These are phyloP conservation scores for Diabrotica undecimpunctata DNA, from an alignment of 1,140 invertebrate genomes.

Conservation along the genomic window DNA sequence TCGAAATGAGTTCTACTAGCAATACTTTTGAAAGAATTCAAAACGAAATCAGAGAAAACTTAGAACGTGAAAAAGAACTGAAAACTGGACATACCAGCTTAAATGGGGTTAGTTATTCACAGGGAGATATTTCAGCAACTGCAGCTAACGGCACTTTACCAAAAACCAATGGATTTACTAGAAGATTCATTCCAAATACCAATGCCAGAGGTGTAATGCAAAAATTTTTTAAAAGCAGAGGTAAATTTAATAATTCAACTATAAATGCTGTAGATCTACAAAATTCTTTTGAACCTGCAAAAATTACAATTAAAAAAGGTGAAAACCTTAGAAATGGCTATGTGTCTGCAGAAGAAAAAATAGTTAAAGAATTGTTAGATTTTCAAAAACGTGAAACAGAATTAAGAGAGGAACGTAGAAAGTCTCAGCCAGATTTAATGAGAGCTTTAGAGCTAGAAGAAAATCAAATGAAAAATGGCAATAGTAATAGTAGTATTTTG, in stretches of 20 bases:
- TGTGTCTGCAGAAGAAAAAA: conserved; percentile 43
- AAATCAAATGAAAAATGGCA: conserved; percentile 26
- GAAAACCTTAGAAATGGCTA: conserved; percentile 40
- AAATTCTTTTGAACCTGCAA: conserved; percentile 36
- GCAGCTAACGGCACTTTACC: conserved; percentile 12
- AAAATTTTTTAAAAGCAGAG: conserved; percentile 44
- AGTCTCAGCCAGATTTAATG: conserved; percentile 42
- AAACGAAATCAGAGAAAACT: conserved; percentile 44
- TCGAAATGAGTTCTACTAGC: conserved; percentile 25
- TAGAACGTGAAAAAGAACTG: conserved; percentile 43
- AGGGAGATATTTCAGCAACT: conserved; percentile 4
- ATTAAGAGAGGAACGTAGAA: conserved; percentile 39
- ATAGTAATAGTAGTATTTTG: conserved; percentile 23
- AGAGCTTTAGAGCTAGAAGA: conserved; percentile 32
- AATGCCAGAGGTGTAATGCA: conserved; percentile 45
- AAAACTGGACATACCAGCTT: conserved; percentile 24
- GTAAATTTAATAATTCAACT: conserved; percentile 33
- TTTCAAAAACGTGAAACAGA: conserved; percentile 41
- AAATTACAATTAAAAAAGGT: conserved; percentile 34
- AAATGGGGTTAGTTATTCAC: conserved; percentile 12
- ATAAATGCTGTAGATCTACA: conserved; percentile 13
- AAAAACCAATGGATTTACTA: conserved; percentile 25
- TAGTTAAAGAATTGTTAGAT: conserved; percentile 41
- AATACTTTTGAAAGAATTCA: conserved; percentile 43
- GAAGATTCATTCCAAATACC: conserved; percentile 36